Base-by-base conservation (phyloP, 2,888 invertebrate genomes). In the Drosophila birchii region DNA sequence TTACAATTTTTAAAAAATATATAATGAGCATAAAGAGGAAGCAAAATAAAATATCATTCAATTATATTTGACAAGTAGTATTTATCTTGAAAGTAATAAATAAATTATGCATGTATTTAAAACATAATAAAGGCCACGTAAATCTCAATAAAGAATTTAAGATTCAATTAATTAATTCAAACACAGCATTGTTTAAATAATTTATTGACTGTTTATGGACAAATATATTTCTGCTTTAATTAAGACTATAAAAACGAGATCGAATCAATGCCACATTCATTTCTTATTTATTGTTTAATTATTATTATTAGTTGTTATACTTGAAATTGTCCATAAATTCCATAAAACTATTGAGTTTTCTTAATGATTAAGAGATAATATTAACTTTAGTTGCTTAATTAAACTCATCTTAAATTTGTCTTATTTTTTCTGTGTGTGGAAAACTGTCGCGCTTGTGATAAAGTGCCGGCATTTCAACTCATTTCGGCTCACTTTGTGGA, bases 381-480 rank as follows among this genome's bases (percentile, higher is more conserved):
- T 44, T 5, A 14, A 1, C 1, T 8, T n/a, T 0, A 29, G 1
- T n/a, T 32, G 6, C 29, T 0, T 29, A 0, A 23, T 3, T 14
- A 29, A 5, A 23, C 3, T 45, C 4, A 0, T 11, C 14, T 18
- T 5, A 20, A 4, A 11, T 7, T 12, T 54, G 0, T 2, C 20
- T 3, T 16, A 8, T 8, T 26, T 59, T 58, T 39, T 72, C 71
- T 38, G 38, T 3, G 44, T 49, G 53, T 41, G 68, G 34, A 54
- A 32, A 70, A 74, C 58, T 82, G 88, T 82, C 83, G 75, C 78
- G 36, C 64, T 43, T 58, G 44, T 72, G 76, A 78, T 75, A 62
- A 77, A 86, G 75, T 75, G 56, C 51, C 55, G 23, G 64, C 59
- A 47, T 66, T 75, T 74, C 72, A 55, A 45, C 57, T 58, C 67